Percentiles rank a stretch among this genome's conserved stretches.
Conservation (phyloP, 2,797 vertebrate species). For the Nyctalus aviator region DNA sequence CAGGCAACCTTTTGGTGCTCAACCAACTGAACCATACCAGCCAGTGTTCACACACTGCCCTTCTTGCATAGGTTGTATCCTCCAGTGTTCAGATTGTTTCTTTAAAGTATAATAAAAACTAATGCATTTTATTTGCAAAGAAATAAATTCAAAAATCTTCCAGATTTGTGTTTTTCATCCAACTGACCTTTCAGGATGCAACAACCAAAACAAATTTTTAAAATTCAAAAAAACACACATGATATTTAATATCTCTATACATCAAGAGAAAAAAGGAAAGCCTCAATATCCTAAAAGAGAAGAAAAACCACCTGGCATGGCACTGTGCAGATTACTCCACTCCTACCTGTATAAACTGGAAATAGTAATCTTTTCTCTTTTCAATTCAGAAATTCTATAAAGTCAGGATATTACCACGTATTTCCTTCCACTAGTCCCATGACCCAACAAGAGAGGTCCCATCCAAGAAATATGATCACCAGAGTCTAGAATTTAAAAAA, state of each 20-base stretch:
- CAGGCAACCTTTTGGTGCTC: background rate
- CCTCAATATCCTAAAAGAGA: background rate
- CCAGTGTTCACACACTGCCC: background rate
- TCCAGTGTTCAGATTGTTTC: background rate
- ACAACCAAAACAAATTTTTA: slow-evolving; percentile 35
- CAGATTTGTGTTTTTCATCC: slow-evolving; percentile 2
- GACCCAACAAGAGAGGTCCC: slow-evolving; percentile 19
- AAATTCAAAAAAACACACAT: slow-evolving; percentile 41
- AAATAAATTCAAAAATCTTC: slow-evolving; percentile 39
- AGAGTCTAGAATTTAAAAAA: background rate
- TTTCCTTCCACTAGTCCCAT: slow-evolving; percentile 27
- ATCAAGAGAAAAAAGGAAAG: background rate
- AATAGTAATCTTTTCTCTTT: slow-evolving; percentile 60
- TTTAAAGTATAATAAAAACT: slow-evolving; percentile 1
- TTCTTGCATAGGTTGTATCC: slow-evolving; percentile 5
- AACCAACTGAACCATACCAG: background rate
- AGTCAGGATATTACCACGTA: slow-evolving; percentile 8
- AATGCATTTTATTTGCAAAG: slow-evolving; percentile 33
- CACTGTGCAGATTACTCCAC: background rate
- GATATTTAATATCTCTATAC: background rate
- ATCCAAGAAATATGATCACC: slow-evolving; percentile 23
- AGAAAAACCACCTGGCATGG: slow-evolving; percentile 9
- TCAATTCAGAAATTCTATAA: slow-evolving; percentile 53
- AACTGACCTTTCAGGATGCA: slow-evolving; percentile 17
- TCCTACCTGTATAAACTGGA: background rate